These are phyloP conservation scores for Trachelus iudaicus DNA, from an alignment of 2,888 invertebrate species.

Conservation along the genomic window DNA sequence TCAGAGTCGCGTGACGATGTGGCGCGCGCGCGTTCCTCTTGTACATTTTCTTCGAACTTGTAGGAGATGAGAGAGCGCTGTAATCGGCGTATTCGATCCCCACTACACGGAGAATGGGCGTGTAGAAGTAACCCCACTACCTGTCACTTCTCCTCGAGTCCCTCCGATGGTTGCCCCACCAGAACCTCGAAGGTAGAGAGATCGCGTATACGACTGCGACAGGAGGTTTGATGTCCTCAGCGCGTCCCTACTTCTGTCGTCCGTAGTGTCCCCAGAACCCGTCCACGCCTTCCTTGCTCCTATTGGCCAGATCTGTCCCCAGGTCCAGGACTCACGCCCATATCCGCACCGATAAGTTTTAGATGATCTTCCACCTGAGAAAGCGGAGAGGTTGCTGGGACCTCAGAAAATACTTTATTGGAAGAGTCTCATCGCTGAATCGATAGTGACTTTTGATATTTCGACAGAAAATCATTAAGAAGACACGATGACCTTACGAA, in stretches of 20 bases:
- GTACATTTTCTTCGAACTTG: slow-evolving; percentile 27
- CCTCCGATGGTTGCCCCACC: slow-evolving; percentile 43
- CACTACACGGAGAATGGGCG: slow-evolving; percentile 39
- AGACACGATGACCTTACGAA: neutral
- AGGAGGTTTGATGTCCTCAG: slow-evolving; percentile 18
- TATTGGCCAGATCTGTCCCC: slow-evolving; percentile 57
- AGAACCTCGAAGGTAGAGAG: slow-evolving; percentile 24
- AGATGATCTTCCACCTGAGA: neutral
- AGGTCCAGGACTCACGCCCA: slow-evolving; percentile 40
- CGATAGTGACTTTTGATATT: neutral
- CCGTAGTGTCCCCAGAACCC: slow-evolving; percentile 28
- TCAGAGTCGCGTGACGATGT: neutral
- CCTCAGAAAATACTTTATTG: neutral
- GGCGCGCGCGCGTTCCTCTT: neutral
- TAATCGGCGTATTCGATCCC: slow-evolving; percentile 1
- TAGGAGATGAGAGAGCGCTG: slow-evolving; percentile 30
- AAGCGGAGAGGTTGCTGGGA: neutral
- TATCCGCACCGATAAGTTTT: slow-evolving; percentile 22
- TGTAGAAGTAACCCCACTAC: slow-evolving; percentile 42
- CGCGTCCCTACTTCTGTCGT: slow-evolving; percentile 20
- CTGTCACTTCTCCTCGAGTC: slow-evolving; percentile 48
- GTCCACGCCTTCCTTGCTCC: slow-evolving; percentile 39
- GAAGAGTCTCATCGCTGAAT: neutral
- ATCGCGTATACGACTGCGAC: neutral
- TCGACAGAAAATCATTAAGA: neutral